A percentile compares a stretch with the other conserved stretches of the same genome.
Conservation (phyloP, 2,113 vertebrate genomes). For the Probosciger aterrimus region DNA sequence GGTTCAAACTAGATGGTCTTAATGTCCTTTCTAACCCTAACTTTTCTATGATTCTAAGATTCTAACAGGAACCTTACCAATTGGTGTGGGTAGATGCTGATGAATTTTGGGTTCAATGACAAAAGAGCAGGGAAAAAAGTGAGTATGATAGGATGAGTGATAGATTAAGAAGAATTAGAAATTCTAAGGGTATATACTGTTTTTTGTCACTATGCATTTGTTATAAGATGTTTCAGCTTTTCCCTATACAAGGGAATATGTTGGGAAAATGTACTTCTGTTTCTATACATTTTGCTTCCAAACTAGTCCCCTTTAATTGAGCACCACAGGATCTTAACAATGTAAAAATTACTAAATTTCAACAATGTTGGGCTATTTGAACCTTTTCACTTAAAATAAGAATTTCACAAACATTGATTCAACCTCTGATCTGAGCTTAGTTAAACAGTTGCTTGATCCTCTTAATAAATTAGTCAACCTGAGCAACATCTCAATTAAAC, state of each 20-base stretch:
- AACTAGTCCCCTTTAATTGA: background rate
- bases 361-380: background rate
- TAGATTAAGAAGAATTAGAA: background rate
- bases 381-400: background rate
- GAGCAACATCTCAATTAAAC: constrained; percentile 3
- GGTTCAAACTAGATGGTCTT: rapidly evolving
- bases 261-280: background rate
- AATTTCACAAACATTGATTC: background rate
- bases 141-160: background rate
- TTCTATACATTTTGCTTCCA: background rate
- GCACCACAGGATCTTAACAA: background rate
- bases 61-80: background rate
- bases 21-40: background rate
- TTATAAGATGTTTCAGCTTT: background rate
- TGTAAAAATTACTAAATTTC: background rate
- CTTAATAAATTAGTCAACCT: background rate
- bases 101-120: background rate
- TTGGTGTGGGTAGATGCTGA: background rate
- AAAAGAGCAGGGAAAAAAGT: background rate
- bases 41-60: background rate
- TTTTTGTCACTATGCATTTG: background rate
- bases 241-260: background rate
- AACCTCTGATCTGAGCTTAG: background rate
- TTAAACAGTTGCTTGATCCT: background rate
- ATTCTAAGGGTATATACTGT: background rate